Evolutionary conservation across 2,797 vertebrate genomes (phyloP).

Genomic region (Falco cherrug): DNA sequence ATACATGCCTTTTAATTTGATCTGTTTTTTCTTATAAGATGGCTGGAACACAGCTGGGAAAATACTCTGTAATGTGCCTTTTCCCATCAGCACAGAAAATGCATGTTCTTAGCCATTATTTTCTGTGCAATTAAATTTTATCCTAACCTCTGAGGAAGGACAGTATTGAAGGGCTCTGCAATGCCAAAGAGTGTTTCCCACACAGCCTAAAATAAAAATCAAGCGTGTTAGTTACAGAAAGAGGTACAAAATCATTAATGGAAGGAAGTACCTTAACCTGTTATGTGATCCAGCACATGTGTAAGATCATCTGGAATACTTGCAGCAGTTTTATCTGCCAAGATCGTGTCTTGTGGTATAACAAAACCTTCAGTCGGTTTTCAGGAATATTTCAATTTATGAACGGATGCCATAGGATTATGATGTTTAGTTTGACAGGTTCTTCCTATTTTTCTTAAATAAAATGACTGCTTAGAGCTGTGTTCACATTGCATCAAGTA

Average conservation of each 20-base stretch:
- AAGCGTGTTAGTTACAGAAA: neutral
- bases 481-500: neutral
- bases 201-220: neutral
- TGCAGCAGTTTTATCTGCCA: neutral
- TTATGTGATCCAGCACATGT: neutral
- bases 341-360: neutral
- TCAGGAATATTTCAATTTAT: neutral
- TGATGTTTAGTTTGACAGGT: neutral
- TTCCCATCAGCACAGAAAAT: neutral
- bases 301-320: neutral
- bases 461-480: neutral
- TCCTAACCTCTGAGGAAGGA: neutral
- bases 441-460: neutral
- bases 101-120: neutral
- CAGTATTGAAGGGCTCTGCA: neutral
- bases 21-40: neutral
- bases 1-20: neutral
- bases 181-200: neutral
- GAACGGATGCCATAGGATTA: neutral
- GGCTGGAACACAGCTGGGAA: neutral
- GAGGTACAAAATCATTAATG: neutral
- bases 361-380: neutral
- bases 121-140: neutral
- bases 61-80: neutral
- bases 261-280: conserved; percentile 26